These are phyloP conservation scores for Crocodylus rhombifer DNA, from an alignment of 2,797 vertebrate genomes.

Conservation along the genomic window DNA sequence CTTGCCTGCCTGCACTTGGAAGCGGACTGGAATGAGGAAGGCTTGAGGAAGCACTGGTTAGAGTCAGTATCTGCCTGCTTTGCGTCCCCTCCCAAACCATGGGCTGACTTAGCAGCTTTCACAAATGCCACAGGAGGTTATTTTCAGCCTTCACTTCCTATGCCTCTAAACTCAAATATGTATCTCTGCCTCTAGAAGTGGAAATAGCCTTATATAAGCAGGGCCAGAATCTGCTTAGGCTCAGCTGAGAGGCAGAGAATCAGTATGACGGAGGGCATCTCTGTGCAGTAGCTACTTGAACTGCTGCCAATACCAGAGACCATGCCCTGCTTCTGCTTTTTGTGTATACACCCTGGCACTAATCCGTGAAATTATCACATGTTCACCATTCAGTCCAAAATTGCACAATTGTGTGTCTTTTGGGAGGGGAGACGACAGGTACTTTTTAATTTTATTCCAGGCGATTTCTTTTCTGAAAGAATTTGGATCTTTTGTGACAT, in stretches of 20 bases:
- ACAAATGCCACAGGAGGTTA: fast-evolving
- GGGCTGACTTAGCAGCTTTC: too few relatives aligned
- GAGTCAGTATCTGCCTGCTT: background rate
- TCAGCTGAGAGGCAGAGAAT: background rate
- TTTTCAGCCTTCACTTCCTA: background rate
- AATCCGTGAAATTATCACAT: background rate
- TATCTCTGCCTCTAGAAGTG: background rate
- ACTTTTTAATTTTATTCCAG: background rate
- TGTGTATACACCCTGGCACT: background rate
- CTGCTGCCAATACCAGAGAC: background rate
- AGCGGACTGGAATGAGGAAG: conserved; percentile 1
- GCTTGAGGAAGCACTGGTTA: background rate
- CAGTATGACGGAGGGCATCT: background rate
- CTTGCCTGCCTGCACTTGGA: conserved; percentile 5
- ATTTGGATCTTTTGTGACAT: background rate
- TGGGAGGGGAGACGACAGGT: background rate
- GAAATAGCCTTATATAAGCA: background rate
- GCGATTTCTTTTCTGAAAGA: background rate
- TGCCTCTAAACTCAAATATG: background rate
- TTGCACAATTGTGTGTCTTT: background rate
- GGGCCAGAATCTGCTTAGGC: background rate
- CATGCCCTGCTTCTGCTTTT: background rate
- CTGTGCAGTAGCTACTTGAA: background rate
- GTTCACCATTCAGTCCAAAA: fast-evolving
- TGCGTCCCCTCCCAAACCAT: too few relatives aligned